Base-by-base conservation (phyloP, 2,113 vertebrate genomes). In the Thamnaconus septentrionalis region DNA sequence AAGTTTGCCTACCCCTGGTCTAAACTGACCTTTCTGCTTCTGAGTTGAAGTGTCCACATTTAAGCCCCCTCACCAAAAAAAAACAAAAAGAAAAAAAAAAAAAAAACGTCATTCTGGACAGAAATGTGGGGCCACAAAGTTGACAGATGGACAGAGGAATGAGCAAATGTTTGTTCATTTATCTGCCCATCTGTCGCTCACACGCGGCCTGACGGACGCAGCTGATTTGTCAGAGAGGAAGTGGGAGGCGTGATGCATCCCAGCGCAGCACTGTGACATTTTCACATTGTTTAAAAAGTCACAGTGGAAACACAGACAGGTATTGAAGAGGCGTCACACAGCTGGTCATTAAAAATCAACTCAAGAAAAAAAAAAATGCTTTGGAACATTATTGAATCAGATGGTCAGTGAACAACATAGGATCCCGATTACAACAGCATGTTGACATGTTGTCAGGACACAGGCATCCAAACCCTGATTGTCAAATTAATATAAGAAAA, bases 181-280 rank as follows among this genome's bases (percentile, higher is more conserved):
- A 56, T 75, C 61, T 3, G 42, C 79, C 86, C 86, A 85, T 85
- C 84, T 89, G 81, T 85, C 65, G 62, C 57, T 64, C 71, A 60
- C 64, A 62, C 69, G 49, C 63, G 62, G 7, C 11, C 46, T 55
- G 45, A 0, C 5, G 3, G n/a, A 70, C n/a, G 0, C 48, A 11
- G 47, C 52, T 49, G 54, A 64, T 69, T 12, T 9, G 51, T 72
- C 49, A 42, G 68, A 50, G 56, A 18, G 70, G 45, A 4, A 67
- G 66, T 76, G 67, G 76, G 73, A 56, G 70, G 59, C 61, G 73
- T 65, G 64, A 69, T 63, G 66, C 73, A 54, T 77, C 63, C 61
- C 70, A 64, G 67, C 61, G 51, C 41, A 49, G 42, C 45, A 53
- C 43, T 31, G 18, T 56, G 65, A 40, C 49, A 12, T 67, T 64